Evolutionary conservation across 2,888 invertebrate species (phyloP).

Genomic region (Zele albiditarsus): DNA sequence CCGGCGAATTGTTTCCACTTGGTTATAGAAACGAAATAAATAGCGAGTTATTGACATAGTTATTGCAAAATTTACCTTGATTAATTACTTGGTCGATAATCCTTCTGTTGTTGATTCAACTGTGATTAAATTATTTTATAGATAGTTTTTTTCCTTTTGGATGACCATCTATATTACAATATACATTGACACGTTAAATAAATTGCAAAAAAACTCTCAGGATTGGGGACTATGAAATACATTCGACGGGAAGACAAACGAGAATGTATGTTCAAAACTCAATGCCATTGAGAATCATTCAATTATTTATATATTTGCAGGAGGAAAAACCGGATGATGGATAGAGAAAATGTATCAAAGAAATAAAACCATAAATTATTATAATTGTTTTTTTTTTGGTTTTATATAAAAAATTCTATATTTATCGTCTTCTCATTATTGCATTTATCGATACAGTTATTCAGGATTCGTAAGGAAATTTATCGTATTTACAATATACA

Average conservation of each 20-base stretch:
- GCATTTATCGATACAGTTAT: conserved; percentile 13
- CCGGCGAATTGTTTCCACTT: not conserved
- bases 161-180: not conserved
- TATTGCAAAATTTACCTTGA: not conserved
- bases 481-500: conserved; percentile 29
- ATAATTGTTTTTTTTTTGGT: not conserved
- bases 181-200: not conserved
- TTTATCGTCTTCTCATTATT: conserved; percentile 14
- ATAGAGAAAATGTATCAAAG: no score
- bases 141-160: not conserved
- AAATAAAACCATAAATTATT: no score
- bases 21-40: not conserved
- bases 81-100: not conserved
- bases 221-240: not conserved
- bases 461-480: conserved; percentile 12
- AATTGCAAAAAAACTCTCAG: not conserved
- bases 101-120: not conserved
- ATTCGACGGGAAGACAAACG: not conserved
- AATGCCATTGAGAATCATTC: no score
- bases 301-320: no score
- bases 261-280: no score
- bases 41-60: not conserved
- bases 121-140: not conserved
- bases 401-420: conserved; percentile 13
- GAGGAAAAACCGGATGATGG: no score